phyloP scores from a whole-genome alignment of 2,888 invertebrate genomes.

The Platerodrilus igneus region DNA sequence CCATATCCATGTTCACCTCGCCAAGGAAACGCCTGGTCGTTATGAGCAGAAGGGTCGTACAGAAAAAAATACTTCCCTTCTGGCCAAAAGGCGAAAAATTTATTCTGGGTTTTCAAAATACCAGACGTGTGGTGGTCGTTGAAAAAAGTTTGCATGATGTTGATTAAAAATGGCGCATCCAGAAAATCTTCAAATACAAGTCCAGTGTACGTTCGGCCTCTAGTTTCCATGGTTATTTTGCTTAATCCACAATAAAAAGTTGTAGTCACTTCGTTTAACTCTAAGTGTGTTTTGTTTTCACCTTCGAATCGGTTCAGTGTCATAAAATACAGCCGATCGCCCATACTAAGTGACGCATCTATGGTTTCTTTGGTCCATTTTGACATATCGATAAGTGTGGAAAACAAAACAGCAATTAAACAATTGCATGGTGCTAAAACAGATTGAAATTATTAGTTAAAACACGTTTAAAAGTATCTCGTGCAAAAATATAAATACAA shows the following conservation, averaged over 20 bases:
- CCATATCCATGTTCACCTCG: conserved; percentile 31
- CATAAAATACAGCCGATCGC: conserved; percentile 50
- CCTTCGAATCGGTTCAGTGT: conserved; percentile 32
- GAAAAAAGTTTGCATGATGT: conserved; percentile 35
- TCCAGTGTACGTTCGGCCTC: conserved; percentile 28
- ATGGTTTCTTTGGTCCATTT: conserved; percentile 57
- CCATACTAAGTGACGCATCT: conserved; percentile 53
- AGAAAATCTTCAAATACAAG: conserved; percentile 25
- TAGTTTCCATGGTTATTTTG: conserved; percentile 36
- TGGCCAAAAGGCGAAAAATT: conserved; percentile 39
- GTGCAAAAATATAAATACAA: too few relatives aligned
- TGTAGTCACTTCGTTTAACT: conserved; percentile 34
- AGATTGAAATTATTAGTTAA: background rate
- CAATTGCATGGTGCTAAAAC: conserved; percentile 46
- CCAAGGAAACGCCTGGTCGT: conserved; percentile 36
- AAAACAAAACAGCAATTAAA: conserved; percentile 54
- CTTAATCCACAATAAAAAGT: conserved; percentile 35
- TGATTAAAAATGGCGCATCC: conserved; percentile 16
- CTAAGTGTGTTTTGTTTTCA: conserved; percentile 29
- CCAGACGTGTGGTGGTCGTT: conserved; percentile 31
- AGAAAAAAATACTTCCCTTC: conserved; percentile 32
- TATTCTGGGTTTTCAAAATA: conserved; percentile 33
- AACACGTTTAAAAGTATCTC: background rate
- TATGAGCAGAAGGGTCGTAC: conserved; percentile 42
- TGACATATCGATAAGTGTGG: conserved; percentile 53